Percentiles rank a stretch among this genome's conserved stretches.
Conservation (phyloP, 2,113 vertebrate species). For the Bucco capensis region DNA sequence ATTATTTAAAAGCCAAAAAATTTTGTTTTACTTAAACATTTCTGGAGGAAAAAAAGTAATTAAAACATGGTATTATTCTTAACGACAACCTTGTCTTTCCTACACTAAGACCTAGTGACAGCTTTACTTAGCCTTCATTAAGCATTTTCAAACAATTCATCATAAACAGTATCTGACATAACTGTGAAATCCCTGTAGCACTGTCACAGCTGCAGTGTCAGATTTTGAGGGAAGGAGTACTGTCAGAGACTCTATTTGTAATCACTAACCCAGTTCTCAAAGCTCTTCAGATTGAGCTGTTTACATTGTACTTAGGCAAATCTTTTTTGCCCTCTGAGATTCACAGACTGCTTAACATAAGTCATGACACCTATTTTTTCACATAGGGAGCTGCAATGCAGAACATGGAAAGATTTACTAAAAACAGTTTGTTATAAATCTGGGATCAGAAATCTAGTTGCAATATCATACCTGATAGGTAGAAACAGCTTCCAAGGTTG, state of each 20-base stretch:
- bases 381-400: not conserved
- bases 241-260: not conserved
- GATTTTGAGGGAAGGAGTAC: not conserved
- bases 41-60: not conserved
- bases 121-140: constrained; percentile 12
- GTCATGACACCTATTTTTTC: not conserved
- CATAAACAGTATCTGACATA: not conserved
- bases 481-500: not conserved
- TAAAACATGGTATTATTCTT: not conserved
- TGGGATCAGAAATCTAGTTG: not conserved
- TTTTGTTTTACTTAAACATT: not conserved
- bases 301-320: not conserved
- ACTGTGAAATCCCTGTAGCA: not conserved
- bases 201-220: not conserved
- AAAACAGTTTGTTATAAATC: not conserved
- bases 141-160: not conserved
- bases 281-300: not conserved
- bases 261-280: not conserved
- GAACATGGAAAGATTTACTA: not conserved
- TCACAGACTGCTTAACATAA: not conserved
- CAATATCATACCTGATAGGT: not conserved
- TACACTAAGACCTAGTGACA: not conserved
- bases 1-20: not conserved
- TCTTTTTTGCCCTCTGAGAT: not conserved
- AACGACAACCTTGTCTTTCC: not conserved